Conservation (phyloP, 37 sponge, comb jelly and placozoan genomes). For the Cladorhizidae sp. region DNA sequence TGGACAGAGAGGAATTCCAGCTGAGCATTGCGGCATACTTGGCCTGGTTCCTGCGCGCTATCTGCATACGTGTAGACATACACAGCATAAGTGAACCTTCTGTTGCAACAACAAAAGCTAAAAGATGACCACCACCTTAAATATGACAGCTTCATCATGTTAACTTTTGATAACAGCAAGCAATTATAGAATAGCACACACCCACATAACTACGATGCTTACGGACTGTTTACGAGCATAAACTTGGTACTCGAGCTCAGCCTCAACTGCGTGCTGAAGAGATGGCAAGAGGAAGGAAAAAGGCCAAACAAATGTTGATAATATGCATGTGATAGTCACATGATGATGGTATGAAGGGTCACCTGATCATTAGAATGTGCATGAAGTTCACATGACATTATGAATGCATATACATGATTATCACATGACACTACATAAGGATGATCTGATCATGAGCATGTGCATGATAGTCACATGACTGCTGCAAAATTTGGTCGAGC, state of each 20-base stretch:
- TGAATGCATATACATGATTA: background rate
- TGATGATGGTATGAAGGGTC: too few species aligned
- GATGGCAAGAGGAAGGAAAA: too few species aligned
- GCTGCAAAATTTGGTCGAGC: too few species aligned
- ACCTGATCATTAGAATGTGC: too few species aligned
- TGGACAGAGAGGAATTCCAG: constrained; percentile 53
- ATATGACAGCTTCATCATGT: too few species aligned
- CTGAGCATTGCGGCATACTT: constrained; percentile 44
- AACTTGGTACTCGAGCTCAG: constrained; percentile 29
- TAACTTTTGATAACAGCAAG: background rate
- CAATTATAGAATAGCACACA: background rate
- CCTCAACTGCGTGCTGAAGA: constrained; percentile 33
- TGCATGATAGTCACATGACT: too few species aligned
- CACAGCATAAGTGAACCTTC: background rate
- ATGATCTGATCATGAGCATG: too few species aligned
- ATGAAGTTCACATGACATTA: background rate
- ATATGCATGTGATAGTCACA: too few species aligned
- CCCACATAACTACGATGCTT: too few species aligned
- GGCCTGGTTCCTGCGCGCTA: constrained; percentile 56
- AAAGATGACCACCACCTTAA: too few species aligned
- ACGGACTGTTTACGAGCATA: constrained; percentile 40
- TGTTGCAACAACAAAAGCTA: background rate
- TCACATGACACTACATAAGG: too few species aligned
- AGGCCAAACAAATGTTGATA: too few species aligned
- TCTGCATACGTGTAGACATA: constrained; percentile 22